These are phyloP conservation scores for Oscheius onirici DNA, from an alignment of 2,888 invertebrate genomes.

Conservation along the genomic window DNA sequence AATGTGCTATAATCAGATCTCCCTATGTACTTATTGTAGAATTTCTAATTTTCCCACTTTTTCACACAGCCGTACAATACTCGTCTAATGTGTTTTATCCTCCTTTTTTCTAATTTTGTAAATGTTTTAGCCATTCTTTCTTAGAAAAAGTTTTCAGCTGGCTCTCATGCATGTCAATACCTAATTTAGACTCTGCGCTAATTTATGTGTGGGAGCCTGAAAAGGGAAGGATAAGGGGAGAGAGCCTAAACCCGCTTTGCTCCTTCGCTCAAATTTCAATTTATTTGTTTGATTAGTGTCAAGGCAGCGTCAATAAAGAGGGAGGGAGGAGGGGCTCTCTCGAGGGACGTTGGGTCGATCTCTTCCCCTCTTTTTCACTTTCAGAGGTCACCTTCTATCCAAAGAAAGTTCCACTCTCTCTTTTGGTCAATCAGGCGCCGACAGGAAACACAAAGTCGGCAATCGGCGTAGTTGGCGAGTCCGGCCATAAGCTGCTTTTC, in stretches of 20 bases:
- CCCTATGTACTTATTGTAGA: no score
- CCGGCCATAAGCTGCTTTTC: conserved; percentile 22
- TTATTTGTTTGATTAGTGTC: conserved; percentile 35
- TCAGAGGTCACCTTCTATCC: not conserved
- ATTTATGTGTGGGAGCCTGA: not conserved
- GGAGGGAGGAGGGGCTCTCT: conserved; percentile 16
- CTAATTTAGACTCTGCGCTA: not conserved
- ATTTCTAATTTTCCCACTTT: no score
- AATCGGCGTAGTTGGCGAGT: not conserved
- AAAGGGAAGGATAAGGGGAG: not conserved
- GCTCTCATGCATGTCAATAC: not conserved
- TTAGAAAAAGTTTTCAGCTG: not conserved
- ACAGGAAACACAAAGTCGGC: conserved; percentile 50
- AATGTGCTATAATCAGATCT: no score
- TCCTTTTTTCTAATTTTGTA: no score
- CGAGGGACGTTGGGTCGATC: conserved; percentile 6
- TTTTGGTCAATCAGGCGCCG: conserved; percentile 16
- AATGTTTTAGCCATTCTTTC: not conserved
- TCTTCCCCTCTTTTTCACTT: not conserved
- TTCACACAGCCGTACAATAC: no score
- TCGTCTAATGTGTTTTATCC: no score
- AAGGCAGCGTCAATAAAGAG: conserved; percentile 32
- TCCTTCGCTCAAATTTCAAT: conserved; percentile 29
- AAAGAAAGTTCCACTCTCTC: not conserved
- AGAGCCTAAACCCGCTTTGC: not conserved